phyloP scores from a whole-genome alignment of 2,888 invertebrate genomes.

The Periphyllus acericola region DNA sequence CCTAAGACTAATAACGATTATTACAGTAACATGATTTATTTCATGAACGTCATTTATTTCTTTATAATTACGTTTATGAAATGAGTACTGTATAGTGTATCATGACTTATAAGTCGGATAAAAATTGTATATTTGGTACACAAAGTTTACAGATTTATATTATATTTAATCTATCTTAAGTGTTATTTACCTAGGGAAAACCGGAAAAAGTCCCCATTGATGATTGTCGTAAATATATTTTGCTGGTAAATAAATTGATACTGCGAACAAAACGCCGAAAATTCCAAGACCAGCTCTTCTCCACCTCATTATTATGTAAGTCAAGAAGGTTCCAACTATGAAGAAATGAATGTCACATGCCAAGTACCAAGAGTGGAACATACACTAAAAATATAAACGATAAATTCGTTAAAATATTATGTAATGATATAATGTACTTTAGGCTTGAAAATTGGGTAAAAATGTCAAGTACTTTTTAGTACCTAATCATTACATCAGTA shows the following conservation, averaged over 20 bases:
- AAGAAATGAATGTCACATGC: conserved; percentile 65
- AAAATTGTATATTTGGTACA: not conserved
- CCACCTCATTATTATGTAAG: conserved; percentile 63
- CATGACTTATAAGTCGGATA: not conserved
- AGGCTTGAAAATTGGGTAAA: no score
- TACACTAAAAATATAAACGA: conserved; percentile 63
- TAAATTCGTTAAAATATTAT: not conserved
- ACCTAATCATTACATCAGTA: no score
- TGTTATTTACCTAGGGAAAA: conserved; percentile 14
- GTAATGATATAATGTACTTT: no score
- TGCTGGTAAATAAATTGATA: conserved; percentile 63
- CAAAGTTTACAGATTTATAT: not conserved
- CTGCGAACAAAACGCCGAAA: conserved; percentile 54
- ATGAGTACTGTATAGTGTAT: no score
- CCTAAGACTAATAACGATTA: no score
- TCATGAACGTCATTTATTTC: no score
- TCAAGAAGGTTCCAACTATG: conserved; percentile 62
- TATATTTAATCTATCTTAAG: no score
- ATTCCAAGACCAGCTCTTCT: conserved; percentile 55
- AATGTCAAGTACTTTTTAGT: no score
- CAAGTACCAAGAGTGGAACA: conserved; percentile 64
- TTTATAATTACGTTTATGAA: no score
- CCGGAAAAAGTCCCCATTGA: conserved; percentile 41
- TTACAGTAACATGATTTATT: no score
- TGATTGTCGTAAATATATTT: conserved; percentile 57